Evolutionary conservation across 2,888 invertebrate species (phyloP).

Genomic region (Cantharis nigra): DNA sequence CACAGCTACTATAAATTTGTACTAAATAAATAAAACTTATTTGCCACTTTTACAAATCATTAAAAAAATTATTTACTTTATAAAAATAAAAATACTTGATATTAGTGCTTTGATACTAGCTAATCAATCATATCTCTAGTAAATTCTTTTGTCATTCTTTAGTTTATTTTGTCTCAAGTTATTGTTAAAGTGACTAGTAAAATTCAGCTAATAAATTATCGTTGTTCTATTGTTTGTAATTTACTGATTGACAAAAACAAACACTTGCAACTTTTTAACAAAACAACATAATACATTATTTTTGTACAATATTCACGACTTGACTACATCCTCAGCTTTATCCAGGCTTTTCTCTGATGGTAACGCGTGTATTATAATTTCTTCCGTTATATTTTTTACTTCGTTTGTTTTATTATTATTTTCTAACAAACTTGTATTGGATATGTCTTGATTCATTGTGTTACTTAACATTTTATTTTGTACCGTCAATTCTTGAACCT

Average conservation of each 20-base stretch:
- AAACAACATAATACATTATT: neutral
- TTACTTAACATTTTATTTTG: constrained; percentile 39
- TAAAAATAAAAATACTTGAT: constrained; percentile 11
- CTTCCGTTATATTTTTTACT: neutral
- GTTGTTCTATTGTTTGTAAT: constrained; percentile 12
- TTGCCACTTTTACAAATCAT: constrained; percentile 5
- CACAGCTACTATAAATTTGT: constrained; percentile 12
- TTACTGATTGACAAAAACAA: constrained; percentile 12
- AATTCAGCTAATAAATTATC: constrained; percentile 32
- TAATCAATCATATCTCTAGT: neutral
- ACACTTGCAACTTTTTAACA: constrained; percentile 1
- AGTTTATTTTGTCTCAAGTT: constrained; percentile 10
- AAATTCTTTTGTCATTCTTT: neutral
- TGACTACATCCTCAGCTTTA: constrained; percentile 3
- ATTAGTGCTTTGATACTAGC: neutral
- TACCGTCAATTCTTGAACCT: constrained; percentile 48
- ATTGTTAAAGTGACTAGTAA: constrained; percentile 35
- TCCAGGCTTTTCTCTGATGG: constrained; percentile 6
- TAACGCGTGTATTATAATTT: constrained; percentile 4
- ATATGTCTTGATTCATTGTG: constrained; percentile 11
- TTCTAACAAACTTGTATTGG: neutral
- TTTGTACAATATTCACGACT: constrained; percentile 4
- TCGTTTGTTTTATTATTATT: constrained; percentile 1
- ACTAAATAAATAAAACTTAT: constrained; percentile 24
- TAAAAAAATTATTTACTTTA: constrained; percentile 2